Evolutionary conservation across 2,888 invertebrate species (phyloP).

Genomic region (Callyntrura sp.): DNA sequence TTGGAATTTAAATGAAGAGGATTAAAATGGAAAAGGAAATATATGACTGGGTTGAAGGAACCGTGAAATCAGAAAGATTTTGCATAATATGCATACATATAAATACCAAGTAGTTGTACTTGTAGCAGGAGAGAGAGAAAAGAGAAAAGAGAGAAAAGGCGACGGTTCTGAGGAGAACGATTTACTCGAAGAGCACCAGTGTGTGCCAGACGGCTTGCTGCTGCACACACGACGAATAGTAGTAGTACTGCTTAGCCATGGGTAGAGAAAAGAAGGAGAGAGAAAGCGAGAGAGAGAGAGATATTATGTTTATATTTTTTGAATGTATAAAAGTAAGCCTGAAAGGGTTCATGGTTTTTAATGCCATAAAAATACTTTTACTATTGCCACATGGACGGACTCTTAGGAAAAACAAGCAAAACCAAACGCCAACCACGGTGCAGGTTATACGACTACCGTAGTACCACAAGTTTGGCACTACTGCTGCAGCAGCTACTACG

Average conservation of each 20-base stretch:
- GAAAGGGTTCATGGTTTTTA: constrained; percentile 30
- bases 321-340: neutral
- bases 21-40: constrained; percentile 74
- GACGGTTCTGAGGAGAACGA: neutral
- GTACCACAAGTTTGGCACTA: neutral
- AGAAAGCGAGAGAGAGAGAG: too few species aligned
- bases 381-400: constrained; percentile 1
- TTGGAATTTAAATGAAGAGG: constrained; percentile 80
- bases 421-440: neutral
- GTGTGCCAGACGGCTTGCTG: neutral
- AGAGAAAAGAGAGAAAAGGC: neutral
- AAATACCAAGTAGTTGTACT: constrained; percentile 34
- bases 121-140: constrained; percentile 1
- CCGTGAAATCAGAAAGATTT: constrained; percentile 77
- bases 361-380: constrained; percentile 48
- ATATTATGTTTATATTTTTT: neutral
- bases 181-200: neutral
- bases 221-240: neutral
- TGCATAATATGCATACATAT: constrained; percentile 69
- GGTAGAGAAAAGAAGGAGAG: neutral
- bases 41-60: constrained; percentile 71
- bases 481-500: neutral
- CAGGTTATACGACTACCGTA: neutral
- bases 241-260: neutral
- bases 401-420: neutral